phyloP scores from a whole-genome alignment of 2,888 invertebrate species.

The Zygaena filipendulae region DNA sequence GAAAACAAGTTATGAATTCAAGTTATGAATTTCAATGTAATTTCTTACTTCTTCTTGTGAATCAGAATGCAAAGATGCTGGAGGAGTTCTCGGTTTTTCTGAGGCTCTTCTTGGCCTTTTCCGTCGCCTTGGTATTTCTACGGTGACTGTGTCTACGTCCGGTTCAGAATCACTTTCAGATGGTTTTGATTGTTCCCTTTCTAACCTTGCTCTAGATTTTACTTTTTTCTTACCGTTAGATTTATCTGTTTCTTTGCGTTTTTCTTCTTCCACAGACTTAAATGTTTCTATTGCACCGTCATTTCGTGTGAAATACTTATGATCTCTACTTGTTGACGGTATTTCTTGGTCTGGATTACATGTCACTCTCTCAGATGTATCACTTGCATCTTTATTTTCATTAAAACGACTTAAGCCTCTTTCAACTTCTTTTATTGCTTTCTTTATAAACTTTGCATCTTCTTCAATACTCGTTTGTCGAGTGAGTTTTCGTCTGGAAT shows the following conservation, averaged over 20 bases:
- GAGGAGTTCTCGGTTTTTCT: constrained; percentile 55
- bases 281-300: constrained; percentile 23
- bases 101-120: constrained; percentile 52
- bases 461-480: constrained; percentile 56
- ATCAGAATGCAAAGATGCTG: constrained; percentile 51
- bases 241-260: constrained; percentile 45
- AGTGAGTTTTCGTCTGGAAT: constrained; percentile 30
- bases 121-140: constrained; percentile 57
- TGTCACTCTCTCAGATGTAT: constrained; percentile 19
- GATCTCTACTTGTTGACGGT: constrained; percentile 29
- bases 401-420: constrained; percentile 46
- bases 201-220: constrained; percentile 54
- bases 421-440: constrained; percentile 61
- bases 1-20: no score
- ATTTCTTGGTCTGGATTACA: constrained; percentile 20
- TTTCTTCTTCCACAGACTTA: constrained; percentile 38
- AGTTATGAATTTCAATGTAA: no score
- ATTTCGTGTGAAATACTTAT: constrained; percentile 26
- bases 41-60: constrained; percentile 52
- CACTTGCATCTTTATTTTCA: constrained; percentile 19
- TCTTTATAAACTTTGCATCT: constrained; percentile 54
- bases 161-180: constrained; percentile 59
- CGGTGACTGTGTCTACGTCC: constrained; percentile 59
- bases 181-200: constrained; percentile 60
- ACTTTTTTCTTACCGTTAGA: constrained; percentile 54